Evolutionary conservation across 2,797 vertebrate genomes (phyloP), one percentile per base, ranked within the genome.

Genomic region (Myoxocephalus aenaeus): DNA sequence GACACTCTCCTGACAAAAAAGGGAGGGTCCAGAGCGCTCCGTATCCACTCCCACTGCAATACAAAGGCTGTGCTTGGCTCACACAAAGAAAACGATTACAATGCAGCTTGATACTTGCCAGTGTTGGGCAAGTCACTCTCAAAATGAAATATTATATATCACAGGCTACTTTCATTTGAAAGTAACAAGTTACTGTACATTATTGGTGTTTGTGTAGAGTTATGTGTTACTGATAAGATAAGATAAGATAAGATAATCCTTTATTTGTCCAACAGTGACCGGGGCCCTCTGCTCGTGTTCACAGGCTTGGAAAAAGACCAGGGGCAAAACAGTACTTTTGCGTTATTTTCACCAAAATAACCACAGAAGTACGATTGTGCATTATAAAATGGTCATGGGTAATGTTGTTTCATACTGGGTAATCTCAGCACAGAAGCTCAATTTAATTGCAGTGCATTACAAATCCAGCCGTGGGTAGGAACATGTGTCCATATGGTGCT

Each of bases 1-100:
- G 73, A 82, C 78, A 80, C 61, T 65, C 59, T 72, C 11, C 53
- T 51, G 77, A 75, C 64, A 81, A 53, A 36, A 50, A 32, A 20
- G n/a, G 67, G 44, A 17, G 73, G 42, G 25, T 74, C 77, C 65
- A n/a, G 2, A 29, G 50, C 2, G 1, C 44, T 66, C 32, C 38
- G 27, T 32, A 53, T 75, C 65, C 82, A 67, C 68, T 58, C 75
- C 71, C 50, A 50, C 61, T 10, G 61, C n/a, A 67, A 70, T 40
- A 22, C 13, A 81, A 70, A 77, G 70, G 62, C 18, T 80, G 27
- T 70, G 44, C n/a, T 81, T 75, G 40, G 70, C 68, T 73, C 9
- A 2, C 13, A 10, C 44, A 14, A 81, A n/a, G 59, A 80, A 75
- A 74, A 53, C 38, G 69, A 44, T 58, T n/a, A 58, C 56, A 73